Evolutionary conservation across 1,140 invertebrate species (phyloP).

Genomic region (Drosophila punjabiensis): DNA sequence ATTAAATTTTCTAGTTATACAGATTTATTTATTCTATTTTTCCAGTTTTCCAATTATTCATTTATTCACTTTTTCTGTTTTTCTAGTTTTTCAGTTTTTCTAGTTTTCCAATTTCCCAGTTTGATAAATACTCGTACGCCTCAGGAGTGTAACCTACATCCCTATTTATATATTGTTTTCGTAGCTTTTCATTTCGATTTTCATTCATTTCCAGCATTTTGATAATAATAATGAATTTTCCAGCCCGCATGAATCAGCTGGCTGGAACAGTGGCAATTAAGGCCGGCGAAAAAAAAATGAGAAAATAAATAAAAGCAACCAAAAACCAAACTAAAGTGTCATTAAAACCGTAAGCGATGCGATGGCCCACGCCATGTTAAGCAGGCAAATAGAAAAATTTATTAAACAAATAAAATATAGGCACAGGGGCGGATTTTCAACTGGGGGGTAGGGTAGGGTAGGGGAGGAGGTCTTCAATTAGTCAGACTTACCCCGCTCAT

Average conservation of each 20-base stretch:
- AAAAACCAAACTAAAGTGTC: slow-evolving; percentile 40
- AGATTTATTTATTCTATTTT: not conserved
- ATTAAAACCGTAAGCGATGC: slow-evolving; percentile 52
- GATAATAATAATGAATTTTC: slow-evolving; percentile 6
- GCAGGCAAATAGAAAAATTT: slow-evolving; percentile 44
- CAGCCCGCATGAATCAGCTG: slow-evolving; percentile 45
- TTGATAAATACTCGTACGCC: not conserved
- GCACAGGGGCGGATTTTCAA: not conserved
- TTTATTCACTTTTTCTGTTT: too few relatives aligned
- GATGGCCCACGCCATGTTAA: slow-evolving; percentile 32
- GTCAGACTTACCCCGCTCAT: slow-evolving; percentile 27
- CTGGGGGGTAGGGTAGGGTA: not conserved
- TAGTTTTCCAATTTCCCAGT: not conserved
- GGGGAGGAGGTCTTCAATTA: slow-evolving; percentile 36
- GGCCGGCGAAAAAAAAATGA: slow-evolving; percentile 9
- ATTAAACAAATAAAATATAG: slow-evolving; percentile 30
- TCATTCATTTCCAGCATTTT: slow-evolving; percentile 2
- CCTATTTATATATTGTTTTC: not conserved
- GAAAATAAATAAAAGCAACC: not conserved
- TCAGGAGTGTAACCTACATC: not conserved
- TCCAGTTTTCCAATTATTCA: not conserved
- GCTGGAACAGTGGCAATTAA: slow-evolving; percentile 29
- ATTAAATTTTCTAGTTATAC: not conserved
- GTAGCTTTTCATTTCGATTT: slow-evolving; percentile 3
- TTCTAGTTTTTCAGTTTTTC: too few relatives aligned